phyloP scores from a whole-genome alignment of 2,888 invertebrate species.

The Mamestra brassicae region DNA sequence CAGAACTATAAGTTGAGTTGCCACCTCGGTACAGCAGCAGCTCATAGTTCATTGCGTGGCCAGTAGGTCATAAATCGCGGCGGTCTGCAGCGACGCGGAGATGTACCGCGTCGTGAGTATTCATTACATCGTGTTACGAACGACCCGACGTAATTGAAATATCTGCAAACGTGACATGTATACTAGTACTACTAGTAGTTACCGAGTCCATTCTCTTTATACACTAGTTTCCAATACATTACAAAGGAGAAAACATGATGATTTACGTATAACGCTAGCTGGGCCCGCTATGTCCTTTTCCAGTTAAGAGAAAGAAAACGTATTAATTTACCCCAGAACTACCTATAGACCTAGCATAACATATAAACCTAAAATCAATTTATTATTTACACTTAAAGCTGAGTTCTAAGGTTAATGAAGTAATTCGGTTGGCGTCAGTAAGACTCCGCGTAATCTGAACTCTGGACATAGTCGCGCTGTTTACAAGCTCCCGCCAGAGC shows the following conservation, averaged over 20 bases:
- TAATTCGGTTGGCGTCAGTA: neutral
- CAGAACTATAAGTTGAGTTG: neutral
- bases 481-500: neutral
- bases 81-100: slow-evolving; percentile 12
- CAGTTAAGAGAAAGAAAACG: no score
- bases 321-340: no score
- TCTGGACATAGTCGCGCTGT: neutral
- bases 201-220: slow-evolving; percentile 1
- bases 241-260: neutral
- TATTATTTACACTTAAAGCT: neutral
- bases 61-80: slow-evolving; percentile 35
- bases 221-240: neutral
- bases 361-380: neutral
- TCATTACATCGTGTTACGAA: slow-evolving; percentile 58
- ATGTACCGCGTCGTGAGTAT: slow-evolving; percentile 46
- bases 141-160: slow-evolving; percentile 61
- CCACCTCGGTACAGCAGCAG: no score
- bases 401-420: neutral
- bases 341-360: no score
- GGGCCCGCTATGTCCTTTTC: no score
- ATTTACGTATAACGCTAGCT: neutral
- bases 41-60: slow-evolving; percentile 26
- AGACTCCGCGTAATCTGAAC: neutral
- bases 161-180: slow-evolving; percentile 54
- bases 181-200: no score